These are phyloP conservation scores for Paelopatides confundens DNA, from an alignment of 53 echinoderm and acorn worm genomes.

Conservation along the genomic window DNA sequence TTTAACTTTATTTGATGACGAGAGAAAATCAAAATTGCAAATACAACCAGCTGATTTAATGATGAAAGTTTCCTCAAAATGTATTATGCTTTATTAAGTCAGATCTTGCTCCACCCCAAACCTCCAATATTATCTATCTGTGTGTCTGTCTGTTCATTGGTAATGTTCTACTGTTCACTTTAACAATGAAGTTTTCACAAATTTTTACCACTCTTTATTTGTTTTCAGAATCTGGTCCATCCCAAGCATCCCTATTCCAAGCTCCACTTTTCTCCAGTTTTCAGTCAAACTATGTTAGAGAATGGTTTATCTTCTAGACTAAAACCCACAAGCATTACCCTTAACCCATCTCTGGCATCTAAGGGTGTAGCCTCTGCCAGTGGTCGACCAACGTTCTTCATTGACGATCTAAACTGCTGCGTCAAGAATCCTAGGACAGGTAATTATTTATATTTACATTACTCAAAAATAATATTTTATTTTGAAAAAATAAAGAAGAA, in stretches of 20 bases:
- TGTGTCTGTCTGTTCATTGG: too few relatives aligned
- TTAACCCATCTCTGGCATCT: constrained; percentile 35
- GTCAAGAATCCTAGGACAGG: constrained; percentile 69
- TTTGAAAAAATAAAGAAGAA: background rate
- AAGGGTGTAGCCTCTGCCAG: background rate
- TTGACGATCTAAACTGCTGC: constrained; percentile 87
- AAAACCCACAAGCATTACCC: constrained; percentile 73
- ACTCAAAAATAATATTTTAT: background rate
- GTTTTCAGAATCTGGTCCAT: constrained; percentile 88
- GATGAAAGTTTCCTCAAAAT: too few relatives aligned
- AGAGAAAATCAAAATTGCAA: too few relatives aligned
- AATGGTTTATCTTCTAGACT: constrained; percentile 76
- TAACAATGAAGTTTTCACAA: background rate
- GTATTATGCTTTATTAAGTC: too few relatives aligned
- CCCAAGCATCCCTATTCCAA: constrained; percentile 87
- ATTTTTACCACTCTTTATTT: background rate
- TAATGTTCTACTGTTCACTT: too few relatives aligned
- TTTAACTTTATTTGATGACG: too few relatives aligned
- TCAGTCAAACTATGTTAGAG: constrained; percentile 67
- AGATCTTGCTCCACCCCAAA: too few relatives aligned
- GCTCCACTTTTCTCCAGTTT: constrained; percentile 73
- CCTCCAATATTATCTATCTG: too few relatives aligned
- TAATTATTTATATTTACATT: background rate
- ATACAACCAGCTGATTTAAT: too few relatives aligned
- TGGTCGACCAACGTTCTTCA: constrained; percentile 72